phyloP scores from a whole-genome alignment of 2,888 invertebrate genomes.

The Microplitis manilae region DNA sequence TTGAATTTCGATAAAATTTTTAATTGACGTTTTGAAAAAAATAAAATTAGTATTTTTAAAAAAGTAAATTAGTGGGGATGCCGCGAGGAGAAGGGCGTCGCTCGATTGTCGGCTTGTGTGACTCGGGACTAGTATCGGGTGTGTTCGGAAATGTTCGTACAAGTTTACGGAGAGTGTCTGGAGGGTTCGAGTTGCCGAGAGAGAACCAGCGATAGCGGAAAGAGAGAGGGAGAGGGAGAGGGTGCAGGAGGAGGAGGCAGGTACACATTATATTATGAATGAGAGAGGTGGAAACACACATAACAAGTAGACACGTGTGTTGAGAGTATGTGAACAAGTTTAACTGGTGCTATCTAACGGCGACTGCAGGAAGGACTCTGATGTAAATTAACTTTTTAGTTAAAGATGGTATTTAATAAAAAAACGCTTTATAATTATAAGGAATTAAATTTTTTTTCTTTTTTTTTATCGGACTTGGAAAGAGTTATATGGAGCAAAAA shows the following conservation, averaged over 20 bases:
- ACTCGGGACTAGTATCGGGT: slow-evolving; percentile 49
- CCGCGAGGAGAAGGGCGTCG: slow-evolving; percentile 54
- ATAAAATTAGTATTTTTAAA: not conserved
- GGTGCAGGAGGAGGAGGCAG: slow-evolving; percentile 39
- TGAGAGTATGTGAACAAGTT: slow-evolving; percentile 37
- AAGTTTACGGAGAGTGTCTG: slow-evolving; percentile 35
- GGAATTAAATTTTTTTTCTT: too few species aligned
- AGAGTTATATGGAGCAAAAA: too few species aligned
- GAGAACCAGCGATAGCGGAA: too few species aligned
- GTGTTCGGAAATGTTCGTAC: slow-evolving; percentile 54
- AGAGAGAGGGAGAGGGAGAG: not conserved
- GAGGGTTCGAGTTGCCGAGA: too few species aligned
- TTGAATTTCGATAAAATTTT: not conserved
- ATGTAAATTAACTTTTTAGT: not conserved
- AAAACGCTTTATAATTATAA: too few species aligned
- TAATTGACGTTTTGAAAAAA: not conserved
- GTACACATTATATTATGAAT: slow-evolving; percentile 45
- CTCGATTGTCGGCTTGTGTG: slow-evolving; percentile 58
- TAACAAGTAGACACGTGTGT: slow-evolving; percentile 50
- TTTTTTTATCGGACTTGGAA: too few species aligned
- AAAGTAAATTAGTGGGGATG: slow-evolving; percentile 1
- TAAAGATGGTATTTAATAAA: not conserved
- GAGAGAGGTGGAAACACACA: not conserved
- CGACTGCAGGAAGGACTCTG: not conserved
- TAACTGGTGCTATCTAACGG: slow-evolving; percentile 59